Base-by-base conservation (phyloP, 2,888 invertebrate species). In the Spodoptera picta region DNA sequence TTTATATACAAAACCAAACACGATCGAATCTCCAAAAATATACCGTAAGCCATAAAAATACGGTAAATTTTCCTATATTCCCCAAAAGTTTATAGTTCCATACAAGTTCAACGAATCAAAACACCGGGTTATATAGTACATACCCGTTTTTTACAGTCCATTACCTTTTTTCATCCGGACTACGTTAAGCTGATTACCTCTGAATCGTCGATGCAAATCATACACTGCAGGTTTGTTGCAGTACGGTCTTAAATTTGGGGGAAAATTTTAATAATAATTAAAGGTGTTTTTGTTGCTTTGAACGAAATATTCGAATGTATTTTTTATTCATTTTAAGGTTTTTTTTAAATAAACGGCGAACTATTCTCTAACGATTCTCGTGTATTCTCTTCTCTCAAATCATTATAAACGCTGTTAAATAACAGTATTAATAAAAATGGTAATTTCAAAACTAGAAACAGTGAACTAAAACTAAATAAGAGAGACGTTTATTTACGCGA, bases 131-230 rank as follows among this genome's bases (percentile, higher is more conserved):
- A 36, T 36, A 36, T 65, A 72, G 70, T 73, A 73, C 68, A 73
- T 73, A 65, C 80, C 73, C 80, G 69, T 81, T 85, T 85, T 36
- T 89, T 87, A 86, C 90, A 87, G 81, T 89, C 90, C 90, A 91
- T 91, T 91, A 89, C 87, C 82, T 85, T 87, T 90, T 90, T 90
- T 88, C 85, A 87, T 88, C 83, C 70, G 77, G 82, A 70, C 81
- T 77, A 81, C 85, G 89, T 87, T 91, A 90, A 92, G 89, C 90
- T 88, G 88, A 92, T 91, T 90, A 91, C 82, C 75, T 82, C 75
- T 82, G 82, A 86, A 86, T 84, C 85, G 77, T 75, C 83, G 80
- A 85, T 87, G 87, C 82, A 87, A 81, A 85, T 83, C 83, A 80
- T 80, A 83, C 80, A 75, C 57, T 73, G 69, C 72, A 64, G 74